Base-by-base conservation (phyloP, 2,888 invertebrate species). In the Schrankia costaestrigalis region DNA sequence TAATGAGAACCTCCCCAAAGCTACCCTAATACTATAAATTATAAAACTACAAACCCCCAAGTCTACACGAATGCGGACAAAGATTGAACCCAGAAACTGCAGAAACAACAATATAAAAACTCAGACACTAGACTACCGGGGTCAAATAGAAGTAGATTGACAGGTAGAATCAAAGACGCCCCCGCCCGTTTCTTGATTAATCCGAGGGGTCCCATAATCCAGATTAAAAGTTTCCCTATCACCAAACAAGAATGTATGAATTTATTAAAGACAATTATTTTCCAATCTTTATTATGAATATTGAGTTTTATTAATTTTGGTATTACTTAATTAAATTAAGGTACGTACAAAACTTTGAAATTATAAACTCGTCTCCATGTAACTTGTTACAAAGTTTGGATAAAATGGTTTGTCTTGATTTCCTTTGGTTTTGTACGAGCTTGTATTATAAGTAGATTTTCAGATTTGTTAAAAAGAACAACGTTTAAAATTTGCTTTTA, bases 171-270 rank as follows among this genome's bases (percentile, higher is more conserved):
- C 38, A 54, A 45, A 50, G 44, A 31, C 60, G 48, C 49, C n/a
- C 52, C 58, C 52, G 53, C 56, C 42, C 47, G 19, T 40, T 35
- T 52, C 56, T 57, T 75, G 70, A 73, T 73, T 73, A 70, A 71
- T 69, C 63, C 56, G 52, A 63, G 56, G 49, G 61, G 26, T 4
- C 30, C 46, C 30, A 46, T 50, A 46, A 70, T 63, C 61, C 63
- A 72, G 73, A 78, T 79, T 80, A 81, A 78, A 78, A 79, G 69
- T 73, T 70, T 62, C 62, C 52, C 56, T 61, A 59, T 54, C 56
- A 61, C 51, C 51, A 47, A 51, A 47, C 52, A 69, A 58, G 71
- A 74, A 72, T 72, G 69, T 68, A 70, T 73, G 68, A 63, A 70
- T 60, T 72, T 72, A 71, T 75, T 70, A 72, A 63, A 22, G 56